These are phyloP conservation scores for Orycteropus afer DNA, from an alignment of 2,113 vertebrate genomes.

Conservation along the genomic window DNA sequence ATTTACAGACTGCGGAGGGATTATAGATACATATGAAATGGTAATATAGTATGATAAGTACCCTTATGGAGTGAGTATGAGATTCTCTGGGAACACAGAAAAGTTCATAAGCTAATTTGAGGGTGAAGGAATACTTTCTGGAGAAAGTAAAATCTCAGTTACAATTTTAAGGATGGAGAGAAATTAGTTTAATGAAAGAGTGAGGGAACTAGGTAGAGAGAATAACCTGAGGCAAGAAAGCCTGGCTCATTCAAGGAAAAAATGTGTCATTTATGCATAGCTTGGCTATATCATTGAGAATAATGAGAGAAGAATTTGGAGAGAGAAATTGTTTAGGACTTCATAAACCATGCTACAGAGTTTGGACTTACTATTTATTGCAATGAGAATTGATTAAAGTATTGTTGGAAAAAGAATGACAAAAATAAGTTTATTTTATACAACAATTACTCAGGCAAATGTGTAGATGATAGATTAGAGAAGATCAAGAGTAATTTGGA, in stretches of 20 bases:
- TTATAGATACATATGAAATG: background rate
- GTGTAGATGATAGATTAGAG: background rate
- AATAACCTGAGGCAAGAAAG: background rate
- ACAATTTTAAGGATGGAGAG: background rate
- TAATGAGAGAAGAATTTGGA: background rate
- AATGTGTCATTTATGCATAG: background rate
- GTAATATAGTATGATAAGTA: background rate
- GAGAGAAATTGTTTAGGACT: background rate
- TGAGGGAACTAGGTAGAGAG: background rate
- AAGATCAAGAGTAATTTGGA: background rate
- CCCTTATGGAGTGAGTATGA: background rate
- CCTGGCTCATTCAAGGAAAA: background rate
- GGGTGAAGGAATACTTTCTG: background rate
- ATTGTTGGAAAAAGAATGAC: constrained; percentile 9
- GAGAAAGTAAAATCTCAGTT: background rate
- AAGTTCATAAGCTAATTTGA: background rate
- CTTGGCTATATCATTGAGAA: background rate
- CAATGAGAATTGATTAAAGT: background rate
- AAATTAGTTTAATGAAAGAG: background rate
- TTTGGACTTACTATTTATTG: background rate
- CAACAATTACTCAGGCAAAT: background rate
- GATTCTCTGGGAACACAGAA: background rate
- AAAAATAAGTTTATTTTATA: background rate
- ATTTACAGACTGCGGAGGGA: background rate
- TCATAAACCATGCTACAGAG: background rate